Conservation (phyloP, 2,797 vertebrate genomes). For the Platalea minor region DNA sequence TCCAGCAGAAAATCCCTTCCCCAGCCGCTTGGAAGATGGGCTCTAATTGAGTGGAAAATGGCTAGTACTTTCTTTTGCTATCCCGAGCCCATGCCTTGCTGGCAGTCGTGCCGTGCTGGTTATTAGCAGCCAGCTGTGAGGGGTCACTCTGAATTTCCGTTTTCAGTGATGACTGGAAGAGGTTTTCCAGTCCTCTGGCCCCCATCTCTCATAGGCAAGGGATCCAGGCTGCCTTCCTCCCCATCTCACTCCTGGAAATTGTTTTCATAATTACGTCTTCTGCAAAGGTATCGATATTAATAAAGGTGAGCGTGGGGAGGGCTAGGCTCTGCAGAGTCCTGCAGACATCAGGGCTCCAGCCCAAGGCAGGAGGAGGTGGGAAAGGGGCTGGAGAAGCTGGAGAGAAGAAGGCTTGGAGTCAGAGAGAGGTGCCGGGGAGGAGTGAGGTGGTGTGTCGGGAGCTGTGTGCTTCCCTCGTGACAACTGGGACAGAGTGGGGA, state of each 20-base stretch:
- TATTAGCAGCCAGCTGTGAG: neutral
- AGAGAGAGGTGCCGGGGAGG: neutral
- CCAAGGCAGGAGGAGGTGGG: neutral
- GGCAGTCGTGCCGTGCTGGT: accelerated
- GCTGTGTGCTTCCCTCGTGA: neutral
- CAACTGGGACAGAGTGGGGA: neutral
- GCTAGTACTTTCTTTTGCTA: neutral
- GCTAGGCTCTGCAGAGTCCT: neutral
- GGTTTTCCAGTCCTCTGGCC: neutral
- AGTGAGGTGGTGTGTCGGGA: neutral
- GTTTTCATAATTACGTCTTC: neutral
- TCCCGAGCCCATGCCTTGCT: neutral
- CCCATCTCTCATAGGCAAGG: neutral
- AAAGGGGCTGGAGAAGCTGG: neutral
- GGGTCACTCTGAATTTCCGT: neutral
- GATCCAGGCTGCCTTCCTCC: neutral
- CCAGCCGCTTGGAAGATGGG: accelerated
- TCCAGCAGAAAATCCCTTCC: neutral
- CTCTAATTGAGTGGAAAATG: slow-evolving; percentile 44
- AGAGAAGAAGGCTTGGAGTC: neutral
- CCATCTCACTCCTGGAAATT: neutral
- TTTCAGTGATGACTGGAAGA: neutral
- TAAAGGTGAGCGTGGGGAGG: neutral
- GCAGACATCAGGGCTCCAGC: neutral
- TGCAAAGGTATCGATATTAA: neutral